These are phyloP conservation scores for Anguilla rostrata DNA, from an alignment of 2,113 vertebrate genomes.

Conservation along the genomic window DNA sequence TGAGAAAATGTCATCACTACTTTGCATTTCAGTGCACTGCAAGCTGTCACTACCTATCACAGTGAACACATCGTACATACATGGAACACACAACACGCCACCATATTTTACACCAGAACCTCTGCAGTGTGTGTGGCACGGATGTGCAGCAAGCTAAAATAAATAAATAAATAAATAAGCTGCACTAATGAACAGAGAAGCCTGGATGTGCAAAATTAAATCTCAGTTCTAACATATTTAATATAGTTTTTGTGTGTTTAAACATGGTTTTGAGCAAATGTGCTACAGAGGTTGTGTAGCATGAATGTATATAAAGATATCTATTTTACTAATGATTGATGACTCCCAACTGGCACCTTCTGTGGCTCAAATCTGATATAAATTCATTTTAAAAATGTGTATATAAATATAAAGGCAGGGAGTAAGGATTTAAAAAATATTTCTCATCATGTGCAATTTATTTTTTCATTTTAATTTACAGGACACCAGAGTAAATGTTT, in stretches of 20 bases:
- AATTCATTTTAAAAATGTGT: too few relatives aligned
- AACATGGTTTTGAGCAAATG: conserved; percentile 11
- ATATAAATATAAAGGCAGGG: conserved; percentile 15
- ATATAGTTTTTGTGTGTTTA: not conserved
- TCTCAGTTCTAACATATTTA: not conserved
- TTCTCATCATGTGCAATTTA: not conserved
- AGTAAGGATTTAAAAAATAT: not conserved
- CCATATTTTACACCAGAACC: not conserved
- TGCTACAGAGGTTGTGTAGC: conserved; percentile 20
- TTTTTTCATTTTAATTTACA: conserved; percentile 7
- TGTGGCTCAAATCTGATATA: conserved; percentile 6
- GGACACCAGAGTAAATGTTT: not conserved
- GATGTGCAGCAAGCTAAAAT: not conserved
- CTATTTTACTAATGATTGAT: conserved; percentile 26
- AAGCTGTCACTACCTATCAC: conserved; percentile 12
- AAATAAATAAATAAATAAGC: not conserved
- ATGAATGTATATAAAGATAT: conserved; percentile 24
- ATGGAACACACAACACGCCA: not conserved
- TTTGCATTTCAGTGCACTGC: conserved; percentile 15
- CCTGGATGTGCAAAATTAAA: not conserved
- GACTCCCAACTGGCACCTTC: conserved; percentile 13
- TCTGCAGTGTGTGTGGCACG: not conserved
- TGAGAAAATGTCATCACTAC: conserved; percentile 20
- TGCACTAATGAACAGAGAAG: not conserved
- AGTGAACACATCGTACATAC: not conserved